Conservation (phyloP, 2,888 invertebrate species). For the Cantharis nigra region DNA sequence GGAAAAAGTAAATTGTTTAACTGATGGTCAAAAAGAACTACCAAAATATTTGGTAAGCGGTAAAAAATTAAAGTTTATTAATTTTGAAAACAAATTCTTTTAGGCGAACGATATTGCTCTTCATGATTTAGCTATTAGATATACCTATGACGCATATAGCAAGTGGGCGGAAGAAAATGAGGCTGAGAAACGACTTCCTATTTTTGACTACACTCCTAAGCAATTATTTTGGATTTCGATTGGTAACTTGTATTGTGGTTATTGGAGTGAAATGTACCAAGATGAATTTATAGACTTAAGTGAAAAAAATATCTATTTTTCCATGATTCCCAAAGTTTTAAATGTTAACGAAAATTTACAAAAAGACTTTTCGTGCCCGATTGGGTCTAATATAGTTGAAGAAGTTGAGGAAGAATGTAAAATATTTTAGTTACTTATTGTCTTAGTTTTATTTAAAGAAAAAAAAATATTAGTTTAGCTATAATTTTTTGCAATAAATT, state of each 20-base stretch:
- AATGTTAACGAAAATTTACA: neutral
- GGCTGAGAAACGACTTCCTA: neutral
- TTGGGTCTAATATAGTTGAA: neutral
- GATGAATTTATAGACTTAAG: neutral
- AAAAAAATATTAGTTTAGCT: neutral
- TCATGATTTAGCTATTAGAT: conserved; percentile 68
- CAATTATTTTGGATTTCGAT: conserved; percentile 22
- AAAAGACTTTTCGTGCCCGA: neutral
- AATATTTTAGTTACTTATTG: neutral
- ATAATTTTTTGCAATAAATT: neutral
- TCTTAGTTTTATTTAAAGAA: neutral
- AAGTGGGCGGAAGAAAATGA: conserved; percentile 61
- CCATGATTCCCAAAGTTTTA: neutral
- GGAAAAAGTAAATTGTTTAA: neutral
- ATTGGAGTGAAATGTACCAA: neutral
- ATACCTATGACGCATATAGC: conserved; percentile 81
- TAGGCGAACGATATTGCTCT: neutral
- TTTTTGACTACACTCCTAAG: neutral
- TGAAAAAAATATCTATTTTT: neutral
- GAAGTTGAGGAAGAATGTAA: neutral
- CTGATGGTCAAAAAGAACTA: neutral
- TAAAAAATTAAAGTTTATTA: neutral
- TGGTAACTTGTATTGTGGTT: conserved; percentile 5
- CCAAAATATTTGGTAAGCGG: conserved; percentile 2
- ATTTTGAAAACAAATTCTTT: neutral